Base-by-base conservation (phyloP, 2,888 invertebrate species). In the Tribolium freemani region DNA sequence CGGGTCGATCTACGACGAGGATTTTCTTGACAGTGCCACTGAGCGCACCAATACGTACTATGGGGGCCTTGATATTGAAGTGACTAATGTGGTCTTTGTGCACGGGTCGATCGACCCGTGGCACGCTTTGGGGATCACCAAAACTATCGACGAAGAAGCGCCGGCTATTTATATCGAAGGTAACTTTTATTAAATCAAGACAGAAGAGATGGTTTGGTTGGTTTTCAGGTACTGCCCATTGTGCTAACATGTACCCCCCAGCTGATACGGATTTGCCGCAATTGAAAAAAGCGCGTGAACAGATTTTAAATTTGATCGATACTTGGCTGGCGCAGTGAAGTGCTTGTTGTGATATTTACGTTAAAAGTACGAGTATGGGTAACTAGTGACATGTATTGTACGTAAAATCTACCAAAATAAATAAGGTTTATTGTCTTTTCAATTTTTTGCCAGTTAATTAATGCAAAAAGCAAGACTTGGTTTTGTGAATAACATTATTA, bases 91-190 rank as follows among this genome's bases (percentile, higher is more conserved):
- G 5, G 91, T 96, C 0, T 96, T 93, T 82, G 93, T 96, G 3
- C 96, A 97, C 82, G 97, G 97, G 16, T 93, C 94, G 0, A 91
- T 96, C 58, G 97, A 97, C 88, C 95, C 95, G 0, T 95, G 95
- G 95, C 95, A 95, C 86, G 93, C 93, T 0, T 87, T 95, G 21
- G 95, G 95, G 5, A 89, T 94, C 57, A 92, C 89, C 0, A 82
- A 88, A 45, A 90, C 93, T 0, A 79, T 84, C 3, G 88, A 90
- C 73, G 84, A 88, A 53, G 81, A 87, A 54, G 90, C 91, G 1
- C 93, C 93, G 9, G 92, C 93, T 8, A 93, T 95, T 79, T 93
- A 88, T 76, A 94, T 95, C 45, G 87, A 91, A 82, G 94, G 94
- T 93, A 84, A 78, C 1, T 9, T n/a, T 8, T 10, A 11, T 21